A percentile compares a stretch with the other conserved stretches of the same genome.
These are phyloP conservation scores for Irena cyanogastra DNA, from an alignment of 2,113 vertebrate species.

Conservation along the genomic window DNA sequence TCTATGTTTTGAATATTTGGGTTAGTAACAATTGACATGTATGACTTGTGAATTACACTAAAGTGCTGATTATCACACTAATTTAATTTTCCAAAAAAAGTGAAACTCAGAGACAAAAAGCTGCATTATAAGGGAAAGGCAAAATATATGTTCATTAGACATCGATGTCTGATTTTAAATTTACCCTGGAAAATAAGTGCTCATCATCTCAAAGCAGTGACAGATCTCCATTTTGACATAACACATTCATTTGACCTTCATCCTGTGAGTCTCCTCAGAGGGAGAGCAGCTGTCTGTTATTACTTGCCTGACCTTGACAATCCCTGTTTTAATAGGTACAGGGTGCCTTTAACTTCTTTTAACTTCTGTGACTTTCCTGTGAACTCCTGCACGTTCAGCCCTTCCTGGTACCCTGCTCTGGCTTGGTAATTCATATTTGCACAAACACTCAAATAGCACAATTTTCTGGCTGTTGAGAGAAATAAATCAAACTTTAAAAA, in stretches of 20 bases:
- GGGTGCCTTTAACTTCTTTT: background rate
- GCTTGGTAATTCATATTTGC: background rate
- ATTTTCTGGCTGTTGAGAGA: background rate
- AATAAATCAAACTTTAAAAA: background rate
- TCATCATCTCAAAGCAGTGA: background rate
- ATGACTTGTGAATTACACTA: background rate
- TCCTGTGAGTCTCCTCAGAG: background rate
- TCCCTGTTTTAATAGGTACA: background rate
- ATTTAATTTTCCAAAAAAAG: background rate
- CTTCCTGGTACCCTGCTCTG: background rate
- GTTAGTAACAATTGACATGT: background rate
- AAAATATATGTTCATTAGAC: background rate
- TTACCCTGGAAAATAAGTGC: background rate
- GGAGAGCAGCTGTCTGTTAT: background rate
- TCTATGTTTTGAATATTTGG: background rate
- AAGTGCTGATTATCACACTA: background rate
- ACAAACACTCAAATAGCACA: background rate
- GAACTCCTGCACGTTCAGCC: background rate
- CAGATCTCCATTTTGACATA: background rate
- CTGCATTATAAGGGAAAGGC: background rate
- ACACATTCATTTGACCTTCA: constrained; percentile 38
- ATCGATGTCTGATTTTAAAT: background rate
- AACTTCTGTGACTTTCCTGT: background rate
- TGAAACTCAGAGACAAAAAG: background rate
- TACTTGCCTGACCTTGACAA: constrained; percentile 67